Conservation (phyloP, 2,113 vertebrate species). For the Clarias magur region DNA sequence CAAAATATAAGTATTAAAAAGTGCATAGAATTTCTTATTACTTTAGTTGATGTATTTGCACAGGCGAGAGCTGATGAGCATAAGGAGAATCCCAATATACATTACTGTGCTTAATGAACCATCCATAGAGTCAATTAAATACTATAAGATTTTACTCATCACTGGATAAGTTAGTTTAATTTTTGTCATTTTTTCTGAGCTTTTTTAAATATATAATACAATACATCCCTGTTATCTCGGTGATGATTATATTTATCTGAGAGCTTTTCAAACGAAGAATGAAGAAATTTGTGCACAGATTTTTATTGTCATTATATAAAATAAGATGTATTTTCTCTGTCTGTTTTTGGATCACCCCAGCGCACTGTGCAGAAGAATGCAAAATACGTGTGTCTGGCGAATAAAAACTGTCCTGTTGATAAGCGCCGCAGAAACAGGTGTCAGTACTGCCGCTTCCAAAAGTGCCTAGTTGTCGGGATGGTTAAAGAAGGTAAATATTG, state of each 20-base stretch:
- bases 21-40: background rate
- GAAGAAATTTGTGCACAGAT: background rate
- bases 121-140: background rate
- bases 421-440: slow-evolving; percentile 93
- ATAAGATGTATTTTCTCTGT: background rate
- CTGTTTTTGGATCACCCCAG: slow-evolving; percentile 67
- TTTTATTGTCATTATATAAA: slow-evolving; percentile 26
- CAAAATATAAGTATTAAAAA: background rate
- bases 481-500: slow-evolving; percentile 91
- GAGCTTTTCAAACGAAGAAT: background rate
- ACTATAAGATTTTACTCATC: background rate
- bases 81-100: background rate
- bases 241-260: background rate
- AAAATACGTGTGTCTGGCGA: slow-evolving; percentile 97
- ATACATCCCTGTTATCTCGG: background rate
- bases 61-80: background rate
- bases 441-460: slow-evolving; percentile 95
- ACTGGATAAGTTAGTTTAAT: background rate
- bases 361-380: slow-evolving; percentile 99
- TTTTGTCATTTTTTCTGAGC: background rate
- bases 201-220: background rate
- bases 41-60: background rate
- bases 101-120: background rate
- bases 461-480: slow-evolving; percentile 97
- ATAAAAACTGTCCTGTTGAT: slow-evolving; percentile 98